Conservation (phyloP, 2,113 vertebrate genomes). For the Telmatochromis brachygnathus region DNA sequence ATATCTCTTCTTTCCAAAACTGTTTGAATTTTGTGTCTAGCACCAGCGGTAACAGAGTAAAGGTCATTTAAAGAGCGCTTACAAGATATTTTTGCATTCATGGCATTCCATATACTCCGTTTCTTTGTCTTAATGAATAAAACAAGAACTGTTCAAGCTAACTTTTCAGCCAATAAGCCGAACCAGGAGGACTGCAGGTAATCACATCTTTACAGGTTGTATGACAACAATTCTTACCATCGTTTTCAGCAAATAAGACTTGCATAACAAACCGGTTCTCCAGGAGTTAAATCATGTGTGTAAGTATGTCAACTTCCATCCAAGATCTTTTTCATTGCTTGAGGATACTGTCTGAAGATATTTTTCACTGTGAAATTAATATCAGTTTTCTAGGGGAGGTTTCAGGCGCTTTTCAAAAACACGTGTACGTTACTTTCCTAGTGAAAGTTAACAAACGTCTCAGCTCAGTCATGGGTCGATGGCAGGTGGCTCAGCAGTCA, state of each 20-base stretch:
- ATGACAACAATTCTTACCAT: not conserved
- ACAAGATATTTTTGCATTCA: not conserved
- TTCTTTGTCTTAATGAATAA: not conserved
- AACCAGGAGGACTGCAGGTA: not conserved
- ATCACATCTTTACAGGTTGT: not conserved
- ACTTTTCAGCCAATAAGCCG: not conserved
- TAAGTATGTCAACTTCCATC: not conserved
- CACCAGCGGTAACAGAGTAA: not conserved
- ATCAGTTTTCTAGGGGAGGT: not conserved
- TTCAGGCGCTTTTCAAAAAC: not conserved
- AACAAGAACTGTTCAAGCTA: not conserved
- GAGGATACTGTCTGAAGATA: not conserved
- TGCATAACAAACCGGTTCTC: not conserved
- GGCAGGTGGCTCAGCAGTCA: not conserved
- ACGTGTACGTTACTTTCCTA: not conserved
- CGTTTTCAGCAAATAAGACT: not conserved
- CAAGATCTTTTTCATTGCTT: not conserved
- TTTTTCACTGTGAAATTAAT: not conserved
- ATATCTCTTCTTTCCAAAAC: not conserved
- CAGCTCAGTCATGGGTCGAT: not conserved
- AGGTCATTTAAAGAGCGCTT: not conserved
- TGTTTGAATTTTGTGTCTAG: not conserved
- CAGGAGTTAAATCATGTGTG: not conserved
- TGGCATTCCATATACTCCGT: not conserved
- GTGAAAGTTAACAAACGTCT: not conserved